Evolutionary conservation across 2,888 invertebrate genomes (phyloP).

Genomic region (Oegoconia quadripuncta): DNA sequence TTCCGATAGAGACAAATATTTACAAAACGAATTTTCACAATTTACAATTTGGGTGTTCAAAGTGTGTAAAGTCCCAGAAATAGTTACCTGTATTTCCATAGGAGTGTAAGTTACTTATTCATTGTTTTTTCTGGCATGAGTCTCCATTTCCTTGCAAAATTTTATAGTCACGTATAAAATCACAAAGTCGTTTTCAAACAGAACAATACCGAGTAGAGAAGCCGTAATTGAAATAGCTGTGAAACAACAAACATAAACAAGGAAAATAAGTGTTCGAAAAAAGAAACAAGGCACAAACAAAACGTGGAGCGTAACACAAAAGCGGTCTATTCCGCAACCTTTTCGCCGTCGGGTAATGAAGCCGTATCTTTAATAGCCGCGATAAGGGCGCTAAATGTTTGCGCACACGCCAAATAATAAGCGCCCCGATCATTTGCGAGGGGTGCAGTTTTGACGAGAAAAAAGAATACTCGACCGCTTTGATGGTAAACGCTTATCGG

Average conservation of each 20-base stretch:
- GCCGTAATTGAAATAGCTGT: slow-evolving; percentile 17
- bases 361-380: slow-evolving; percentile 75
- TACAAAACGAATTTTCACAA: too few species aligned
- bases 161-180: too few species aligned
- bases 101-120: too few species aligned
- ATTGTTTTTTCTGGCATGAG: too few species aligned
- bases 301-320: slow-evolving; percentile 31
- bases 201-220: too few species aligned
- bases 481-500: slow-evolving; percentile 53
- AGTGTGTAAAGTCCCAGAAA: too few species aligned
- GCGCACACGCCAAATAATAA: slow-evolving; percentile 78
- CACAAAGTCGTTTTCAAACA: too few species aligned
- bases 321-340: slow-evolving; percentile 38
- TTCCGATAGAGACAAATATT: too few species aligned
- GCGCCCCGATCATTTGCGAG: slow-evolving; percentile 71
- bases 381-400: slow-evolving; percentile 77
- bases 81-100: too few species aligned
- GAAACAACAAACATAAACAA: slow-evolving; percentile 23
- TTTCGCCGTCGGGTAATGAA: slow-evolving; percentile 62
- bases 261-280: slow-evolving; percentile 28
- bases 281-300: slow-evolving; percentile 27
- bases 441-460: slow-evolving; percentile 55
- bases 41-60: too few species aligned
- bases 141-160: too few species aligned
- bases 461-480: slow-evolving; percentile 52